A percentile compares a stretch with the other conserved stretches of the same genome.
These are phyloP conservation scores for Epinephelus fuscoguttatus DNA, from an alignment of 2,113 vertebrate genomes.

Conservation along the genomic window DNA sequence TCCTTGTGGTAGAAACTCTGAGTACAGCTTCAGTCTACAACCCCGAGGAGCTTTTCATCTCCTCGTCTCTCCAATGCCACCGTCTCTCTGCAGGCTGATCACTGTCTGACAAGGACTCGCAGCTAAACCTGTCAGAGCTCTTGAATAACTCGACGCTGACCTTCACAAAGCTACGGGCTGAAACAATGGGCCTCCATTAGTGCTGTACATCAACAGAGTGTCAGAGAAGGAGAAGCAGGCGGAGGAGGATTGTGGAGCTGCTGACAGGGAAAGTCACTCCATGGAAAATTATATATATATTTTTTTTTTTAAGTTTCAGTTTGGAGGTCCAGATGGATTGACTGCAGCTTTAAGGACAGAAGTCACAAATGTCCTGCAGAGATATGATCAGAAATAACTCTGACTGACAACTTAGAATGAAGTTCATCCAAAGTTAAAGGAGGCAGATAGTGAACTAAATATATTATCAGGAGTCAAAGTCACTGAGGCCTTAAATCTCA, in stretches of 20 bases:
- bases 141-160: slow-evolving; percentile 41
- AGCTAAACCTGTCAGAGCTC: slow-evolving; percentile 46
- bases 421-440: slow-evolving; percentile 16
- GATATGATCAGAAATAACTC: background rate
- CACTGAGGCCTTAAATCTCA: slow-evolving; percentile 18
- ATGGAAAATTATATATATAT: slow-evolving; percentile 10
- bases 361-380: background rate
- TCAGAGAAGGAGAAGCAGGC: slow-evolving; percentile 11
- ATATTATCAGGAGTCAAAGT: background rate
- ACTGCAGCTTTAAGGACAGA: slow-evolving; percentile 3
- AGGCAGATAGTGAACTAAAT: background rate
- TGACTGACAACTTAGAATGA: slow-evolving; percentile 12
- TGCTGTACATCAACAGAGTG: slow-evolving; percentile 39
- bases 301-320: background rate
- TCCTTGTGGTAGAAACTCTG: background rate
- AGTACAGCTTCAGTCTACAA: background rate
- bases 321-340: slow-evolving; percentile 23
- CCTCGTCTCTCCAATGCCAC: background rate
- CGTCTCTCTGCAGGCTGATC: background rate
- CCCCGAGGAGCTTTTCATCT: background rate
- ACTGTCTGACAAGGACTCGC: slow-evolving; percentile 34
- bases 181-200: slow-evolving; percentile 42
- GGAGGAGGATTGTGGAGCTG: background rate
- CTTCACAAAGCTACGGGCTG: slow-evolving; percentile 37
- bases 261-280: slow-evolving; percentile 28